Percentiles rank a stretch among this genome's conserved stretches.
Evolutionary conservation across 2,888 invertebrate genomes (phyloP).

Genomic region (Pammene aurita): DNA sequence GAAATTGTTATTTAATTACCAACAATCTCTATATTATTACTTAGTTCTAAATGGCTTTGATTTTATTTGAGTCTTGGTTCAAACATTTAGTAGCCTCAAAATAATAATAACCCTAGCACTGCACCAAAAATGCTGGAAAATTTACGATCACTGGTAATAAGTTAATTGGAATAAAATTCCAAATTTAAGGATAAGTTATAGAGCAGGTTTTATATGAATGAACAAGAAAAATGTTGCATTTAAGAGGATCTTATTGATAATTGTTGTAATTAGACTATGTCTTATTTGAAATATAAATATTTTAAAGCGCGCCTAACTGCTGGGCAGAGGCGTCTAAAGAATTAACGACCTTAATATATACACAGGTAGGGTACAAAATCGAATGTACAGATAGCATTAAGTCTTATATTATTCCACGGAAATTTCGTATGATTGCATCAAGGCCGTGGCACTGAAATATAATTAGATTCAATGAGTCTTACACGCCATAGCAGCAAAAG

Average conservation of each 20-base stretch:
- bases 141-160: not conserved
- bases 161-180: not conserved
- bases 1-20: too few relatives aligned
- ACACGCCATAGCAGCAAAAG: constrained; percentile 2
- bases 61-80: too few relatives aligned
- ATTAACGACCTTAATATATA: not conserved
- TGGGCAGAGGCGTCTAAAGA: constrained; percentile 16
- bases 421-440: not conserved
- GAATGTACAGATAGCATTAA: constrained; percentile 5
- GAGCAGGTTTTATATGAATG: constrained; percentile 2
- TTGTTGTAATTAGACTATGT: constrained; percentile 22
- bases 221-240: constrained; percentile 37
- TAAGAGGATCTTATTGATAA: constrained; percentile 35
- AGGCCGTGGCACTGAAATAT: constrained; percentile 13
- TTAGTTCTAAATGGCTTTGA: too few relatives aligned
- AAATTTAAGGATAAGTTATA: not conserved
- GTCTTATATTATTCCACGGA: not conserved
- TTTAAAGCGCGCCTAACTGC: constrained; percentile 18
- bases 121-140: too few relatives aligned
- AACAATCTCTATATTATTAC: too few relatives aligned
- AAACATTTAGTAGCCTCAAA: too few relatives aligned
- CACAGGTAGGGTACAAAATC: not conserved
- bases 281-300: constrained; percentile 6
- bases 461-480: constrained; percentile 3
- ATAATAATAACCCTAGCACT: too few relatives aligned